phyloP scores from a whole-genome alignment of 2,888 invertebrate genomes.

The Teinopalpus imperialis region DNA sequence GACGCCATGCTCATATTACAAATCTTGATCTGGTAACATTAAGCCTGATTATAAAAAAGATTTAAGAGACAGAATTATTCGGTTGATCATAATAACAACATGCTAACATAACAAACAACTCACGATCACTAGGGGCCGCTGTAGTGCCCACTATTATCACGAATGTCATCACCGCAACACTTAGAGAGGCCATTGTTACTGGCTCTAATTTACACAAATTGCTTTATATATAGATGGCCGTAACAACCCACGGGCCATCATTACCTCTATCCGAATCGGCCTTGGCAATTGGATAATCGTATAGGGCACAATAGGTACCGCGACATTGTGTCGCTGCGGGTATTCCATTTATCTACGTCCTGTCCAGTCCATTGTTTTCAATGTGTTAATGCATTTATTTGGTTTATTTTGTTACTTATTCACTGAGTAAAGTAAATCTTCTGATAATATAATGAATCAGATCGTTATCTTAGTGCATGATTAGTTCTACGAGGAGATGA shows the following conservation, averaged over 20 bases:
- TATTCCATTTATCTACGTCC: neutral
- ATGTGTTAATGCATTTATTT: conserved; percentile 8
- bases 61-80: no score
- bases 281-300: conserved; percentile 62
- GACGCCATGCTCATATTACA: no score
- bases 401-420: neutral
- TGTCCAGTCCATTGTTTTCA: conserved; percentile 13
- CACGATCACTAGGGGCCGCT: conserved; percentile 62
- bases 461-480: no score
- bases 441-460: neutral
- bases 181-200: conserved; percentile 54
- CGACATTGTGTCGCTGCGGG: conserved; percentile 13
- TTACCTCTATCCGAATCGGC: conserved; percentile 61
- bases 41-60: no score
- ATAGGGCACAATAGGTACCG: conserved; percentile 10
- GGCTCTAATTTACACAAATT: conserved; percentile 48
- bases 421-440: no score
- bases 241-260: conserved; percentile 65
- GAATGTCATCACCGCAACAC: conserved; percentile 48
- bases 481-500: no score
- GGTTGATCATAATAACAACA: no score
- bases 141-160: conserved; percentile 45
- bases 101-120: conserved; percentile 38
- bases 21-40: no score
- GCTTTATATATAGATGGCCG: conserved; percentile 68